Evolutionary conservation across 64 coral and sea anemone genomes (phyloP), one percentile per base, ranked within the genome.

Genomic region (Montipora cactus): DNA sequence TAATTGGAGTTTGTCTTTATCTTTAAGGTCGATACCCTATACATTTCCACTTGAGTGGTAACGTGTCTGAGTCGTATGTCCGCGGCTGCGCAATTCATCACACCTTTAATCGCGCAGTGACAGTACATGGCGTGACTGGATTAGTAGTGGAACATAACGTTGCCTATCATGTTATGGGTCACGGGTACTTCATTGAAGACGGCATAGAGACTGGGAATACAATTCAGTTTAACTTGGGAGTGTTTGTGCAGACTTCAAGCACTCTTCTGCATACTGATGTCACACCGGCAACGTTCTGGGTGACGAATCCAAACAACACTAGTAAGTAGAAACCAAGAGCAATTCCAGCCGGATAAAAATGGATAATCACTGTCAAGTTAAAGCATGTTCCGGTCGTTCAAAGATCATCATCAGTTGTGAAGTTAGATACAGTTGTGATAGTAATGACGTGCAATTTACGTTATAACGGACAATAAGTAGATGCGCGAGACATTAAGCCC

Each of bases 121-220:
- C 95, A 50, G 81, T 97, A 8, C 95, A 97, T 79, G 95, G 92
- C 19, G 88, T 97, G 5, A 84, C 93, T 12, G 83, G 89, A 5
- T 81, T 97, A 76, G 12, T 97, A 4, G 92, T 97, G 2, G 95
- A 97, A 74, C 92, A 73, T 37, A 97, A 97, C 52, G 95, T 97
- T 18, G 88, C 89, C 9, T 94, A 97, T 68, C 76, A 97, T 74
- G 84, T 88, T 6, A 94, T 81, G 81, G 95, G 95, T 49, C 88
- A 97, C 81, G 95, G 92, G 59, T 97, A 67, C 89, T 97, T 97
- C 19, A 91, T 97, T 7, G 95, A 97, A 71, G 95, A 97, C 75
- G 95, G 95, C 7, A 94, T 94, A 75, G 95, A 97, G 73, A 94
- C 83, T 53, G 92, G 92, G 21, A 97, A 97, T 58, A 88, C 83